Base-by-base conservation (phyloP, 2,888 invertebrate species). In the Opisthograptis luteolata region DNA sequence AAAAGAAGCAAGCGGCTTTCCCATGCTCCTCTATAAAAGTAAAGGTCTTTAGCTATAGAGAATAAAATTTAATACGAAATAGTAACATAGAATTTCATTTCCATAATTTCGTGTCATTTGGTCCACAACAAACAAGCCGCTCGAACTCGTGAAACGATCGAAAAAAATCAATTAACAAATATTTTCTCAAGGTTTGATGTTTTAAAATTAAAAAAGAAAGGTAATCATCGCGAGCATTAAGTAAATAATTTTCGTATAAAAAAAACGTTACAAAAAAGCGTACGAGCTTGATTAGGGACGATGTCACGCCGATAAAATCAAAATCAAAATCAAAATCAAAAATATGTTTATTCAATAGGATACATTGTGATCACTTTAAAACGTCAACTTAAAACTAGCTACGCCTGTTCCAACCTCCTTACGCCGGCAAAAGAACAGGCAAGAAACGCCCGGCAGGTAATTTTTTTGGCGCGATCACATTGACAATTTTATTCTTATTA, bases 231-330 rank as follows among this genome's bases (percentile, higher is more conserved):
- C 52, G 55, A 64, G 62, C 64, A 66, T 32, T 48, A 47, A 55
- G 56, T 54, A 47, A 55, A 59, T 54, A 49, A 54, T 52, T 40
- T 57, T 54, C 42, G 52, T 57, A 50, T 64, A 69, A 71, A 68
- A 73, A 63, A 69, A 64, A 55, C 63, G 68, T 66, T 63, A 66
- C 73, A 74, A 76, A 80, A 76, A 79, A 79, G 75, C 72, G 76
- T 81, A 79, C 73, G 76, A 73, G 78, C 77, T 74, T 84, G 87
- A 88, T 90, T 86, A 87, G 19, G 79, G 68, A 76, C 79, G 90
- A 90, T 90, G 88, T 89, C 86, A 84, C 90, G 87, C 90, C 86
- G 90, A 90, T 90, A n/a, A n/a, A n/a, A n/a, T n/a, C n/a, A n/a
- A n/a, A n/a, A n/a, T n/a, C n/a, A n/a, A n/a, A n/a, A n/a, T n/a